phyloP scores from a whole-genome alignment of 2,113 vertebrate species.

The Poeciliopsis occidentalis region DNA sequence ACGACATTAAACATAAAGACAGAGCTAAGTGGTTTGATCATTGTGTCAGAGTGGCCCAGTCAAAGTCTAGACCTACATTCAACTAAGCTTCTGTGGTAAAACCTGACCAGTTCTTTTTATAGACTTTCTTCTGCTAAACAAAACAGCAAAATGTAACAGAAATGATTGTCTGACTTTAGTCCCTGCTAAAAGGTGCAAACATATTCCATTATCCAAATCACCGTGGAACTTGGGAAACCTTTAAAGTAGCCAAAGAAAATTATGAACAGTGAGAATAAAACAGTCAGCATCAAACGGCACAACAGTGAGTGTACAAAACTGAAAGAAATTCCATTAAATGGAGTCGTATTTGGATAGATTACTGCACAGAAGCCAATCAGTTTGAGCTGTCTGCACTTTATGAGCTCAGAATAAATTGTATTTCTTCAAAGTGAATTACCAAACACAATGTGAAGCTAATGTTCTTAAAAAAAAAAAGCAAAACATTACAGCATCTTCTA shows the following conservation, averaged over 20 bases:
- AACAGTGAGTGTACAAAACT: not conserved
- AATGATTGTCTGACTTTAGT: not conserved
- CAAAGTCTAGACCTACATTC: too few relatives aligned
- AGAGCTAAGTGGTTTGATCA: too few relatives aligned
- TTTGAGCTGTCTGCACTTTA: not conserved
- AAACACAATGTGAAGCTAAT: not conserved
- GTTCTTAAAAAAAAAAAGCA: not conserved
- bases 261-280: not conserved
- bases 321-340: not conserved
- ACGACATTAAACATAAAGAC: too few relatives aligned
- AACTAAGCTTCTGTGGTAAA: too few relatives aligned
- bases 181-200: not conserved
- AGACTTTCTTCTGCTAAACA: too few relatives aligned
- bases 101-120: too few relatives aligned
- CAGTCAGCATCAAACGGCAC: too few relatives aligned
- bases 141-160: too few relatives aligned
- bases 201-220: not conserved
- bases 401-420: not conserved
- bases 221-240: not conserved
- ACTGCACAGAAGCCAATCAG: not conserved
- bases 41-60: too few relatives aligned
- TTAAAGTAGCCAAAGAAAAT: not conserved
- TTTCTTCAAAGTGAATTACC: not conserved
- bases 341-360: not conserved
- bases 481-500: not conserved